Percentiles rank a stretch among this genome's conserved stretches.
Evolutionary conservation across 2,797 vertebrate genomes (phyloP).

Genomic region (Carduelis carduelis): DNA sequence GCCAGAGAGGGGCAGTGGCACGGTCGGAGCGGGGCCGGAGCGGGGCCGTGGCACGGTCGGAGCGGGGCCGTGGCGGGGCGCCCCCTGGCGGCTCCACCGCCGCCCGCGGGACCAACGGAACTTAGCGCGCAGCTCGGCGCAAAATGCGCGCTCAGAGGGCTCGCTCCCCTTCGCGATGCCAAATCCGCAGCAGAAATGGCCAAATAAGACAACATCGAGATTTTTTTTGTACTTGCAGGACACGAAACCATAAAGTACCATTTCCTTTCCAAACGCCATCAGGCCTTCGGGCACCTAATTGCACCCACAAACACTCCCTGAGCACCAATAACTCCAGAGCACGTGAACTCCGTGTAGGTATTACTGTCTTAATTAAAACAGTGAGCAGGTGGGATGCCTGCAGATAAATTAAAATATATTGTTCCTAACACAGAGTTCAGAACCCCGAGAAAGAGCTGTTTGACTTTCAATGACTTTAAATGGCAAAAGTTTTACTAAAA

Average conservation of each 20-base stretch:
- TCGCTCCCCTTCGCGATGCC: background rate
- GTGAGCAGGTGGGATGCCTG: background rate
- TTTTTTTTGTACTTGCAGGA: background rate
- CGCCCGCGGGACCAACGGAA: background rate
- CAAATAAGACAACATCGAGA: background rate
- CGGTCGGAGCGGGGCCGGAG: background rate
- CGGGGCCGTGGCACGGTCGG: rapidly evolving
- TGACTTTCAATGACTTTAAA: background rate
- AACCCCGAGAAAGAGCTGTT: background rate
- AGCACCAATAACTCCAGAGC: background rate
- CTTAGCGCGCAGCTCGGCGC: background rate
- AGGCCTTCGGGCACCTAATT: background rate
- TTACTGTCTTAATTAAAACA: background rate
- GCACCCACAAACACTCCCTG: background rate
- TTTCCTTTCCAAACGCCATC: background rate
- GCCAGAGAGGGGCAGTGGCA: background rate
- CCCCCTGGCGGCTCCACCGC: background rate
- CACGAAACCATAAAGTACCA: background rate
- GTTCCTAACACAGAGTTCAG: background rate
- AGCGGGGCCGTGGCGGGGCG: background rate
- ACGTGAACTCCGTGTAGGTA: background rate
- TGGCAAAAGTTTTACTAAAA: background rate
- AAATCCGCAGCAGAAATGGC: rapidly evolving
- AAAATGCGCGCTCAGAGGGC: background rate
- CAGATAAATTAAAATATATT: background rate